Percentiles rank a stretch among this genome's conserved stretches.
Evolutionary conservation across 2,797 vertebrate genomes (phyloP).

Genomic region (Esox lucius): DNA sequence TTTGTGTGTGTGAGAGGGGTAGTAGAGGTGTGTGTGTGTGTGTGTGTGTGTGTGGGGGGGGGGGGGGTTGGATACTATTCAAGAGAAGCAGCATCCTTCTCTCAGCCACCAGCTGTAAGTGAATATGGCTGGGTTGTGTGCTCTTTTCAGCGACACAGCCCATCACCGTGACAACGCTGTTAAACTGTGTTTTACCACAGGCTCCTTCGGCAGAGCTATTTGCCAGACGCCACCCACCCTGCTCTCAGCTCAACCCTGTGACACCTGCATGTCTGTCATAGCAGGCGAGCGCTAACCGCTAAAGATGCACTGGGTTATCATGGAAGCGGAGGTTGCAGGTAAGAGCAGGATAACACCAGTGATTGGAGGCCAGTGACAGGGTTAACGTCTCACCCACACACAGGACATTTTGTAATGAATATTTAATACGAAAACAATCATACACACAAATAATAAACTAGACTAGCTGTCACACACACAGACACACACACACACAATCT

Average conservation of each 20-base stretch:
- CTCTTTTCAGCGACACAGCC: slow-evolving; percentile 33
- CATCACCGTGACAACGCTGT: slow-evolving; percentile 45
- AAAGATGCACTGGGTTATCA: slow-evolving; percentile 27
- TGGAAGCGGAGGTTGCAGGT: slow-evolving; percentile 16
- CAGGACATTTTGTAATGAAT: too few species aligned
- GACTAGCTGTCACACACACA: background rate
- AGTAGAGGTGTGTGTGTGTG: too few species aligned
- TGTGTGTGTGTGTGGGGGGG: too few species aligned
- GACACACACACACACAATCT: background rate
- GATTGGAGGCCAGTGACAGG: slow-evolving; percentile 12
- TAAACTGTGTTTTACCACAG: background rate
- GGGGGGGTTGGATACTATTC: slow-evolving; percentile 22
- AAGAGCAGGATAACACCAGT: slow-evolving; percentile 57
- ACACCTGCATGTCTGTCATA: slow-evolving; percentile 51
- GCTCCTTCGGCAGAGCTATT: background rate
- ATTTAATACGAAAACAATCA: too few species aligned
- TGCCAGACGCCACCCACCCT: slow-evolving; percentile 1
- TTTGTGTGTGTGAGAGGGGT: too few species aligned
- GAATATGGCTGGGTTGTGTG: slow-evolving; percentile 58
- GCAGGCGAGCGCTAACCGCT: slow-evolving; percentile 41
- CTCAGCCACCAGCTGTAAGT: slow-evolving; percentile 64
- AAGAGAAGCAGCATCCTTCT: slow-evolving; percentile 59
- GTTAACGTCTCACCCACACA: too few species aligned
- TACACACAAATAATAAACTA: background rate
- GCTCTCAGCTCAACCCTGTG: slow-evolving; percentile 46